Percentiles rank a stretch among this genome's conserved stretches.
These are phyloP conservation scores for Mystacides longicornis DNA, from an alignment of 2,888 invertebrate genomes.

Conservation along the genomic window DNA sequence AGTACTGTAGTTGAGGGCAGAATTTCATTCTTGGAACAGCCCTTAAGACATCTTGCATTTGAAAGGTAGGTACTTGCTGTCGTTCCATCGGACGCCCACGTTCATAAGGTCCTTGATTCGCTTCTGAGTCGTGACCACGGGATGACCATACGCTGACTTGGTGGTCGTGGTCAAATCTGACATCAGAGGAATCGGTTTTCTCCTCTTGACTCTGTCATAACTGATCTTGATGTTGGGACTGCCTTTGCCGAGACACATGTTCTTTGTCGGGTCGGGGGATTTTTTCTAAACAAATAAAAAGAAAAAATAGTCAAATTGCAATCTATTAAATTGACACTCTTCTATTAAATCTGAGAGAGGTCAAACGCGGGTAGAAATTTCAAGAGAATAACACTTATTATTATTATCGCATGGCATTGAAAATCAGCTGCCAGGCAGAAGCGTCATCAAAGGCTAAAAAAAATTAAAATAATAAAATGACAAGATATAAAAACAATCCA, in stretches of 20 bases:
- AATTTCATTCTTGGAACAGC: too few species aligned
- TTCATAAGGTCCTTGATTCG: background rate
- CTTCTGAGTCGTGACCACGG: background rate
- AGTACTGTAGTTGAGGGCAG: too few species aligned
- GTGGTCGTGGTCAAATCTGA: background rate
- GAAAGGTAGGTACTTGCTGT: background rate
- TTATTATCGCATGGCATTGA: too few species aligned
- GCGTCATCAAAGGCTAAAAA: too few species aligned
- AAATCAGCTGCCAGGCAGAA: too few species aligned
- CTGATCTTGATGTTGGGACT: background rate
- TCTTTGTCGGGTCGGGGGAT: background rate
- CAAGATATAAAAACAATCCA: too few species aligned
- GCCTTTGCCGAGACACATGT: background rate
- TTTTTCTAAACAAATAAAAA: background rate
- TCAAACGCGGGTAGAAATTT: too few species aligned
- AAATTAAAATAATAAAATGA: too few species aligned
- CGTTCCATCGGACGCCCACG: background rate
- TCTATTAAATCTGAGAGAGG: too few species aligned
- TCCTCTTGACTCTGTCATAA: background rate
- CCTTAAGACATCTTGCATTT: background rate
- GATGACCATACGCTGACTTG: background rate
- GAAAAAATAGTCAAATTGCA: too few species aligned
- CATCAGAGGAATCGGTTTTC: background rate
- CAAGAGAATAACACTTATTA: too few species aligned
- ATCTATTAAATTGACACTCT: too few species aligned